phyloP scores from a whole-genome alignment of 2,888 invertebrate genomes.

The Aelia acuminata region DNA sequence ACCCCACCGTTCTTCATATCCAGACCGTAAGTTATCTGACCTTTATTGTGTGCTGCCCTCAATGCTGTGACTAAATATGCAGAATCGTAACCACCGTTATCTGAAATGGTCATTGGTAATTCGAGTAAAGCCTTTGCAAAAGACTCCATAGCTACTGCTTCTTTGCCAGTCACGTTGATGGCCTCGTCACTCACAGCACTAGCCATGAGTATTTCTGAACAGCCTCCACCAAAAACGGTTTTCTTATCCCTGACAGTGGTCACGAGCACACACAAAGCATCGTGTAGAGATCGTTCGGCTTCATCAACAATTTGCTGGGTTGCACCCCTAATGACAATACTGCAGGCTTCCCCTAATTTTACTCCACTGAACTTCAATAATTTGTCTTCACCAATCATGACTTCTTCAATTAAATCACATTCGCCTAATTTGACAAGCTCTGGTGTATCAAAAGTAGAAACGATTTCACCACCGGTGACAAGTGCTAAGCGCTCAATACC shows the following conservation, averaged over 20 bases:
- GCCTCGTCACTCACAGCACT: conserved; percentile 89
- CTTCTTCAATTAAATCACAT: conserved; percentile 96
- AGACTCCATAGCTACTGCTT: conserved; percentile 96
- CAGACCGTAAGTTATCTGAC: conserved; percentile 79
- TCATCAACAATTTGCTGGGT: conserved; percentile 99
- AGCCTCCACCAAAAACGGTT: conserved; percentile 93
- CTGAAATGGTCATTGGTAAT: conserved; percentile 95
- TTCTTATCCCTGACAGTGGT: conserved; percentile 95
- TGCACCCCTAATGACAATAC: conserved; percentile 96
- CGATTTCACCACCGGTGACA: conserved; percentile 98
- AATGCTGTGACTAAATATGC: conserved; percentile 94
- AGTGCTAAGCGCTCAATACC: conserved; percentile 97
- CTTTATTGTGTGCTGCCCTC: conserved; percentile 90
- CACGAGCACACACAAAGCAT: conserved; percentile 96
- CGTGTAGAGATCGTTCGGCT: conserved; percentile 97
- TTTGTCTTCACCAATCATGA: conserved; percentile 98
- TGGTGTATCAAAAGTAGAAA: conserved; percentile 97
- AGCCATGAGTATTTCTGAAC: conserved; percentile 98
- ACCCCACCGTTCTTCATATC: conserved; percentile 92
- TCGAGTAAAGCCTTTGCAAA: conserved; percentile 91
- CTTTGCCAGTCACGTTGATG: conserved; percentile 93
- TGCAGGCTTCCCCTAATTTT: conserved; percentile 95
- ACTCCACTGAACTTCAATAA: conserved; percentile 96
- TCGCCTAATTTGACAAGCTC: conserved; percentile 91
- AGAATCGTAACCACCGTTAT: conserved; percentile 99